Conservation (phyloP, 2,888 invertebrate genomes). For the Oligia latruncula region DNA sequence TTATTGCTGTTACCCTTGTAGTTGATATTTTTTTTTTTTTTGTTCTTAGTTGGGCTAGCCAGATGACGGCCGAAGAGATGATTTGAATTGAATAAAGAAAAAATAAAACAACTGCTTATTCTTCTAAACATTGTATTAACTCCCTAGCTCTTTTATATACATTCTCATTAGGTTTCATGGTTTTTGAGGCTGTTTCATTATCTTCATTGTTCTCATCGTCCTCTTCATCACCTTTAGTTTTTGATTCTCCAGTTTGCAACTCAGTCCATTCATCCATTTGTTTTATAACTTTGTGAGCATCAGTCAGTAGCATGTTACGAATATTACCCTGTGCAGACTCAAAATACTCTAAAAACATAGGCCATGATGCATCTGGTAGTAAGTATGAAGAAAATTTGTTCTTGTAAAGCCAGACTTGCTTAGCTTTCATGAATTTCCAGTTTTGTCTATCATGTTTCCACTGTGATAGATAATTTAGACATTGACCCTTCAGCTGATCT, state of each 20-base stretch:
- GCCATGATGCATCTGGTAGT: conserved; percentile 91
- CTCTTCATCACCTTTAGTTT: conserved; percentile 71
- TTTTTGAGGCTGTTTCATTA: conserved; percentile 66
- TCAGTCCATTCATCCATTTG: conserved; percentile 90
- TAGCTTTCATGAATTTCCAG: conserved; percentile 95
- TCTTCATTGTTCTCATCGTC: conserved; percentile 67
- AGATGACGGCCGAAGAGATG: neutral
- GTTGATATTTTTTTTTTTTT: conserved; percentile 66
- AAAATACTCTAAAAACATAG: conserved; percentile 92
- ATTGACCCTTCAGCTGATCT: conserved; percentile 90
- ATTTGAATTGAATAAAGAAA: conserved; percentile 70
- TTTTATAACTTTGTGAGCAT: conserved; percentile 92
- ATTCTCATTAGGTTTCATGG: conserved; percentile 81
- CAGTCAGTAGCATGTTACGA: conserved; percentile 90
- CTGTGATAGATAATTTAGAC: conserved; percentile 92
- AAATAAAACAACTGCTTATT: conserved; percentile 77
- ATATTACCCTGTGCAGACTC: conserved; percentile 92
- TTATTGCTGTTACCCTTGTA: conserved; percentile 81
- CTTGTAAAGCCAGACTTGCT: conserved; percentile 94
- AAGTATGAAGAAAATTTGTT: conserved; percentile 91
- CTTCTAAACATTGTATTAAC: conserved; percentile 91
- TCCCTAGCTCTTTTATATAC: conserved; percentile 91
- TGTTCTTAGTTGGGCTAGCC: conserved; percentile 29
- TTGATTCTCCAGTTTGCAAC: conserved; percentile 73
- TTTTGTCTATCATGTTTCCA: conserved; percentile 93